A percentile compares a stretch with the other conserved stretches of the same genome.
Conservation (phyloP, 2,888 invertebrate species). For the Trichopria drosophilae region DNA sequence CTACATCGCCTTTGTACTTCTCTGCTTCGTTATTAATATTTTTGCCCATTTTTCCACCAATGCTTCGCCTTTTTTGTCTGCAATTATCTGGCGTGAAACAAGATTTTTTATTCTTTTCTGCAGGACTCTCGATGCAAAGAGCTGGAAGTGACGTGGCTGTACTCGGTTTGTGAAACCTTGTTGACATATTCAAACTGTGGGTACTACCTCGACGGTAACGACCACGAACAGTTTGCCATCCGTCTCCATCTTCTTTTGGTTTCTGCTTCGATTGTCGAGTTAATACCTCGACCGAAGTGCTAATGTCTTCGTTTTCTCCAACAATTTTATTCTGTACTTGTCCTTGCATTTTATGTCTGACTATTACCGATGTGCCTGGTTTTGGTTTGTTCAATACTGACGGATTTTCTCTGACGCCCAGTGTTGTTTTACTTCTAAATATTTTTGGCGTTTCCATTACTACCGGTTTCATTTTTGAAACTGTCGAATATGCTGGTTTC, state of each 20-base stretch:
- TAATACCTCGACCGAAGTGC: conserved; percentile 48
- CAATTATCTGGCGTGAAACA: conserved; percentile 45
- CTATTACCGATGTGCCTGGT: conserved; percentile 48
- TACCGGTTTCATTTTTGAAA: conserved; percentile 52
- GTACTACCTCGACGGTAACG: conserved; percentile 70
- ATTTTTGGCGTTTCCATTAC: conserved; percentile 45
- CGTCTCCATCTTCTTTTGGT: conserved; percentile 62
- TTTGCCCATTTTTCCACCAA: conserved; percentile 43
- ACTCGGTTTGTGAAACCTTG: conserved; percentile 79
- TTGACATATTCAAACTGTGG: conserved; percentile 64
- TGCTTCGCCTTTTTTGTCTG: conserved; percentile 39
- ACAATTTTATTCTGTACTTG: conserved; percentile 14
- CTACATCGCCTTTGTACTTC: conserved; percentile 41
- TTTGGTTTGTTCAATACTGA: conserved; percentile 39
- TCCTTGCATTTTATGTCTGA: conserved; percentile 43
- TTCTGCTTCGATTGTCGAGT: conserved; percentile 34
- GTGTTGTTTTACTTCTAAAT: conserved; percentile 51
- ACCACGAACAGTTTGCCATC: conserved; percentile 89
- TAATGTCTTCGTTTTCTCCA: conserved; percentile 41
- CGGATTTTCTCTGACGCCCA: conserved; percentile 43
- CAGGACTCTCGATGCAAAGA: conserved; percentile 58
- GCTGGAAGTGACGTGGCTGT: conserved; percentile 82
- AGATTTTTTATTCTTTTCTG: conserved; percentile 47
- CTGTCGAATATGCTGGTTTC: conserved; percentile 59
- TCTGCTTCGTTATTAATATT: conserved; percentile 44